Evolutionary conservation across 2,113 vertebrate genomes (phyloP).

Genomic region (Alaudala cheleensis): DNA sequence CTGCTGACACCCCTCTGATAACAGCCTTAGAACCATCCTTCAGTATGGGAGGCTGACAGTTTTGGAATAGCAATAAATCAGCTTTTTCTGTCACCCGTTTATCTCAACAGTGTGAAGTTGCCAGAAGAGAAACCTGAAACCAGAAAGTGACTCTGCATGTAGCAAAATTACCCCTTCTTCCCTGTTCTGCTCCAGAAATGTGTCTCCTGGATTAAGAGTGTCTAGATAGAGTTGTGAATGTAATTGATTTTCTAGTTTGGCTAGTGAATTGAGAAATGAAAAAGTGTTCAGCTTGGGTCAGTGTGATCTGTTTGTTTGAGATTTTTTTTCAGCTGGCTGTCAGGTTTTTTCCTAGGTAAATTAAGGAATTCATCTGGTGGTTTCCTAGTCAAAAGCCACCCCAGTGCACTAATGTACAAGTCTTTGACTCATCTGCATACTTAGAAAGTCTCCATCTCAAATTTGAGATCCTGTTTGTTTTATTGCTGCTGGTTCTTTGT

Average conservation of each 20-base stretch:
- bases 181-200: neutral
- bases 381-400: neutral
- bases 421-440: neutral
- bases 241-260: constrained; percentile 20
- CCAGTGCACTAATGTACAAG: neutral
- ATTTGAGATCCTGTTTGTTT: neutral
- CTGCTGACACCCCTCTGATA: neutral
- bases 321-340: neutral
- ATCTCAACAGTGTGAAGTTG: neutral
- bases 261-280: constrained; percentile 19
- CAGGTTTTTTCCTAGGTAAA: neutral
- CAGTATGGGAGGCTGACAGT: neutral
- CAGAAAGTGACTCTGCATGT: neutral
- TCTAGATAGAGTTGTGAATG: neutral
- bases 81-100: neutral
- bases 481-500: neutral
- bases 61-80: neutral
- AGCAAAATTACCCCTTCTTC: neutral
- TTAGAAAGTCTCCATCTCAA: neutral
- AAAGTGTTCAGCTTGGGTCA: neutral
- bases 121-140: neutral
- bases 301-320: neutral
- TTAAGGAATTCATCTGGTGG: neutral
- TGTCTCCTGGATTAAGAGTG: neutral
- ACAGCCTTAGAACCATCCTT: neutral